Conservation (phyloP, 2,888 invertebrate genomes). For the Euspilapteryx auroguttella region DNA sequence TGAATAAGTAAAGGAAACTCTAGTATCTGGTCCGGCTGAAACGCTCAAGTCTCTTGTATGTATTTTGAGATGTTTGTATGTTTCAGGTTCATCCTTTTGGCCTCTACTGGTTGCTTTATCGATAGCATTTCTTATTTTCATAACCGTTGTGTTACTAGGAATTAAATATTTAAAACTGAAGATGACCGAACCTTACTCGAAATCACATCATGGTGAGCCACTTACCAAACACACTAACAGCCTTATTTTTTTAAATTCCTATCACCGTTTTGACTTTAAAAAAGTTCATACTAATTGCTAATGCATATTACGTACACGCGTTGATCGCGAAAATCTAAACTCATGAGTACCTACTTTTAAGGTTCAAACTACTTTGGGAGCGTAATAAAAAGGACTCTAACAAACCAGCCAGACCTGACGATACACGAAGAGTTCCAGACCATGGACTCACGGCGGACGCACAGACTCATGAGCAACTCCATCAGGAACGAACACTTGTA, state of each 20-base stretch:
- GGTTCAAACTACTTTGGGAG: conserved; percentile 76
- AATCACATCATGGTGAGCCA: conserved; percentile 38
- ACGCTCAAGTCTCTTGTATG: too few species aligned
- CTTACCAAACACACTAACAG: too few species aligned
- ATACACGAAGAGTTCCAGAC: conserved; percentile 71
- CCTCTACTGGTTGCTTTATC: conserved; percentile 36
- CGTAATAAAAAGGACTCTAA: conserved; percentile 78
- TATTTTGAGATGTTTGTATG: too few species aligned
- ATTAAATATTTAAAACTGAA: conserved; percentile 49
- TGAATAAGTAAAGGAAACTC: too few species aligned
- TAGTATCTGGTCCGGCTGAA: too few species aligned
- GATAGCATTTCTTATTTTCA: conserved; percentile 42
- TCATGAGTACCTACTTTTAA: too few species aligned
- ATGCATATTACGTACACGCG: too few species aligned
- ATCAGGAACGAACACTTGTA: conserved; percentile 80
- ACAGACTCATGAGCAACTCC: conserved; percentile 56
- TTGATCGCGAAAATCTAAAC: too few species aligned
- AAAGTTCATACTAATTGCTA: too few species aligned
- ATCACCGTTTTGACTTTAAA: too few species aligned
- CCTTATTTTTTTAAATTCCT: too few species aligned
- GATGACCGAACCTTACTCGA: conserved; percentile 39
- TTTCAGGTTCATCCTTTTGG: conserved; percentile 46
- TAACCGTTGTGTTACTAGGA: conserved; percentile 39
- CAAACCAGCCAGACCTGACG: conserved; percentile 81
- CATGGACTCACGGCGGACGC: conserved; percentile 67